Conservation (phyloP, 2,797 vertebrate genomes). For the Myiotriccus ornatus region DNA sequence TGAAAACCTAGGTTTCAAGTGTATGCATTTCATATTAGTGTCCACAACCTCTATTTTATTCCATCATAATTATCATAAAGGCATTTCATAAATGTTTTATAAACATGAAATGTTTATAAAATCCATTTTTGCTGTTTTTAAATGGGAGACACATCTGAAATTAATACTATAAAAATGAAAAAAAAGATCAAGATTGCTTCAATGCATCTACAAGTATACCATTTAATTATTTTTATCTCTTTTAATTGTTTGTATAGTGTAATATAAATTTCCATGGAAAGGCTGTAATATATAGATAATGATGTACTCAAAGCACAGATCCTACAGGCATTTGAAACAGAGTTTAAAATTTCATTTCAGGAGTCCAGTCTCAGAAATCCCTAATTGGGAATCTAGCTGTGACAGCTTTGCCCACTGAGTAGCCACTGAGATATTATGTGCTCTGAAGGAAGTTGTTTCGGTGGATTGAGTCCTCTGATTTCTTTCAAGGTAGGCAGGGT, state of each 20-base stretch:
- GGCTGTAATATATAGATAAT: background rate
- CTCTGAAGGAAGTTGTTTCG: background rate
- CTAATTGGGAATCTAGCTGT: background rate
- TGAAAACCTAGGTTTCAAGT: background rate
- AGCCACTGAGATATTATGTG: background rate
- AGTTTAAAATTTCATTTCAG: background rate
- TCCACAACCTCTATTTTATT: background rate
- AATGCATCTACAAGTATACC: background rate
- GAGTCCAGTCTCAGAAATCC: background rate
- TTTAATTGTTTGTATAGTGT: background rate
- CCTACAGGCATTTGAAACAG: background rate
- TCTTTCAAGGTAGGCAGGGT: background rate
- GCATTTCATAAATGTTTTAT: background rate
- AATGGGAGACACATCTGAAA: background rate
- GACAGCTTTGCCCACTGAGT: background rate
- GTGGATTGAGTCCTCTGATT: background rate
- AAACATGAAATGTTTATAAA: background rate
- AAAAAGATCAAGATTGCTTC: background rate
- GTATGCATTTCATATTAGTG: background rate
- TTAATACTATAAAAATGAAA: background rate
- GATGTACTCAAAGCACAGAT: background rate
- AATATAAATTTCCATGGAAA: background rate
- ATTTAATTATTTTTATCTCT: background rate
- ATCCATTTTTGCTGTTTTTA: background rate
- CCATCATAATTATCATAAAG: background rate